Base-by-base conservation (phyloP, 2,888 invertebrate genomes). In the Bellardia bayeri region DNA sequence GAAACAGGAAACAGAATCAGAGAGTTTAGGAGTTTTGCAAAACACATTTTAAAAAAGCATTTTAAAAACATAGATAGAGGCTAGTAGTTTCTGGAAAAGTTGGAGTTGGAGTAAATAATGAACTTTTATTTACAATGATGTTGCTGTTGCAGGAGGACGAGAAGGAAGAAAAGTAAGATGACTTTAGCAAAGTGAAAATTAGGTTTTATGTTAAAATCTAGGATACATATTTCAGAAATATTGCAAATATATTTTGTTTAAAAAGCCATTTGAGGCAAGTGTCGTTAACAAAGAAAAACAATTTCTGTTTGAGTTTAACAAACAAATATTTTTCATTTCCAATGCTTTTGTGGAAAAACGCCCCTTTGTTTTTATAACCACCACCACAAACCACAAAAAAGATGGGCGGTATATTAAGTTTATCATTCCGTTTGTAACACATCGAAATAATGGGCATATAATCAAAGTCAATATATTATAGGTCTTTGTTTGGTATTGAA, bases 1-100 rank as follows among this genome's bases (percentile, higher is more conserved):
- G 76, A 80, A 86, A 61, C 71, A 58, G 71, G 72, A 81, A 81
- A 76, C 69, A 63, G 51, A 71, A 45, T 56, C 30, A 49, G 49
- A 7, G 40, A 81, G 81, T 64, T 81, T 66, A 68, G 42, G n/a
- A 75, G 75, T 40, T 61, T 45, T 45, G 13, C 49, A 80, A 68
- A 68, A 56, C 16, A 58, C 63, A 80, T 83, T 23, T 80, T 76
- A 69, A 72, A 64, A 74, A 69, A 68, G 66, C 63, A 56, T 76
- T 81, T 78, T 49, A 66, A 78, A 82, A 78, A 64, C 76, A 83
- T 42, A 71, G 56, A 14, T 49, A 37, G 40, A 63, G 33, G 11
- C 3, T 7, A 37, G 37, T 37, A 37, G 5, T 37, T 37, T 3
- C 37, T 37, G 37, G 30, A 11, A 45, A 69, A 23, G n/a, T n/a